Conservation (phyloP, 2,888 invertebrate genomes). For the Drosophila nigritarsus region DNA sequence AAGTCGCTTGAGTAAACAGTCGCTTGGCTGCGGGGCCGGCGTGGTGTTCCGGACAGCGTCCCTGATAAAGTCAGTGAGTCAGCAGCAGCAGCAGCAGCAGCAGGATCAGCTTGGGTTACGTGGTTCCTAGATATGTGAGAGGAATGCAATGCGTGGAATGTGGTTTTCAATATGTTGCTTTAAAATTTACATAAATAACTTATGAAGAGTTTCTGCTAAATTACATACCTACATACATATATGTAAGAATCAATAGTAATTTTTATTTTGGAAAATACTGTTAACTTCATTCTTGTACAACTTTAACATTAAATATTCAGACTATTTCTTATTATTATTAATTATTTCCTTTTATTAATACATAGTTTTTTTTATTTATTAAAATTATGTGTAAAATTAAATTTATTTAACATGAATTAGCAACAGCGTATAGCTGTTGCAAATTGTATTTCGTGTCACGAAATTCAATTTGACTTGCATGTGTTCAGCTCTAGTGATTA, state of each 20-base stretch:
- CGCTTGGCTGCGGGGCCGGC: constrained; percentile 6
- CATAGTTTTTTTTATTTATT: not conserved
- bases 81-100: constrained; percentile 27
- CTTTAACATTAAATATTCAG: not conserved
- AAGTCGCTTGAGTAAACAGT: constrained; percentile 72
- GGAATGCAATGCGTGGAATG: not conserved
- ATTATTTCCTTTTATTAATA: not conserved
- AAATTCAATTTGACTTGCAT: not conserved
- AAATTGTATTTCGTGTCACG: not conserved
- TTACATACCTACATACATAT: too few relatives aligned
- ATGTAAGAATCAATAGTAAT: not conserved
- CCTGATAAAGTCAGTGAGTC: constrained; percentile 56
- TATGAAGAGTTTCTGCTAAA: not conserved
- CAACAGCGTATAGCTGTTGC: not conserved
- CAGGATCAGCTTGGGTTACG: constrained; percentile 2
- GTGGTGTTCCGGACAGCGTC: not conserved
- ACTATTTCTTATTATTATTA: not conserved
- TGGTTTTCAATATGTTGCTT: not conserved
- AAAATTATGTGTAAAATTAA: too few relatives aligned
- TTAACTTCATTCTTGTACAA: not conserved
- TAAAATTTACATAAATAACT: not conserved
- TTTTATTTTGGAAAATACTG: not conserved
- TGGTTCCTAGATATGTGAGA: constrained; percentile 28
- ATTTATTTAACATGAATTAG: not conserved
- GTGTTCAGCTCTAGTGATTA: constrained; percentile 12